Conservation (phyloP, 2,797 vertebrate species). For the Lepilemur ruficaudatus region DNA sequence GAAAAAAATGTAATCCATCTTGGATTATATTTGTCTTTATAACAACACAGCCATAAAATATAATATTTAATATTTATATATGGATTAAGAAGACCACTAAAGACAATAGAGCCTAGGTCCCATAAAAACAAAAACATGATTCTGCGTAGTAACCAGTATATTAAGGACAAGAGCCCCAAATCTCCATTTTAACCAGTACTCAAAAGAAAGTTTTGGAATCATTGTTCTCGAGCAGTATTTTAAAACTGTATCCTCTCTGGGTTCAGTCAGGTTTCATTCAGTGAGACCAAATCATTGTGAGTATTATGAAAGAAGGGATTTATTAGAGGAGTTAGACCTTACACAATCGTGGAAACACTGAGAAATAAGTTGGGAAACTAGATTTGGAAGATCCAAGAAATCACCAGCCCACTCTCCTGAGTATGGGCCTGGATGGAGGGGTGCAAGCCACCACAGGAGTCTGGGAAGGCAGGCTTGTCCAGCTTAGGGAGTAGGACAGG, state of each 20-base stretch:
- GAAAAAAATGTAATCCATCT: neutral
- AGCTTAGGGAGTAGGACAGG: neutral
- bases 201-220: neutral
- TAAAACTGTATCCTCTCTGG: neutral
- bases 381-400: neutral
- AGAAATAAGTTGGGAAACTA: neutral
- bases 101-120: neutral
- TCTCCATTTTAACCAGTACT: neutral
- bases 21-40: neutral
- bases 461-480: neutral
- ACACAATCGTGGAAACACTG: no score
- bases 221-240: neutral
- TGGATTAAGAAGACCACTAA: neutral
- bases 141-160: neutral
- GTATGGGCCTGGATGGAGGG: accelerated
- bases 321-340: neutral
- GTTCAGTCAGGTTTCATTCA: neutral
- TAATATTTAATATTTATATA: neutral
- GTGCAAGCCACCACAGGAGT: no score
- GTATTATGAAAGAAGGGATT: neutral
- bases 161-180: neutral
- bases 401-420: neutral
- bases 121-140: neutral
- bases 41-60: neutral
- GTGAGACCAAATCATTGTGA: neutral